phyloP scores from a whole-genome alignment of 2,797 vertebrate species.

The Gambusia yucatana region DNA sequence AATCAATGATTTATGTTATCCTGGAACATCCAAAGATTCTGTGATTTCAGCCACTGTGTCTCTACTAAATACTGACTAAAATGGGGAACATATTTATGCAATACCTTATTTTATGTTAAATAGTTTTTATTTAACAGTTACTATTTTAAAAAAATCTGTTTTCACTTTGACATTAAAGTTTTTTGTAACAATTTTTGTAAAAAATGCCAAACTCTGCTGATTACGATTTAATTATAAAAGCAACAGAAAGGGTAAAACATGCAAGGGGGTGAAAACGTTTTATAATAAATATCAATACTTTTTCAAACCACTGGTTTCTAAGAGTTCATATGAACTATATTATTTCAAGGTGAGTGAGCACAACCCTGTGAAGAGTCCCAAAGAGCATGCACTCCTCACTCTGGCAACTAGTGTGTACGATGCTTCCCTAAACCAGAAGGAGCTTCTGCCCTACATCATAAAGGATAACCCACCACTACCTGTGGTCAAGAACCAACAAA shows the following conservation, averaged over 20 bases:
- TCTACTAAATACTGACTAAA: too few relatives aligned
- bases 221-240: not conserved
- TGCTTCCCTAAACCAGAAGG: constrained; percentile 70
- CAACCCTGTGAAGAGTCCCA: constrained; percentile 62
- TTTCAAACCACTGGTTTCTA: not conserved
- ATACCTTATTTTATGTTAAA: not conserved
- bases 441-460: constrained; percentile 77
- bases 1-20: too few relatives aligned
- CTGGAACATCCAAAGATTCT: too few relatives aligned
- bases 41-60: too few relatives aligned
- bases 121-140: not conserved
- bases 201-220: not conserved
- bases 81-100: too few relatives aligned
- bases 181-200: not conserved
- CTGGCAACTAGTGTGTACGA: constrained; percentile 75
- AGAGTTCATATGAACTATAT: not conserved
- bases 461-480: constrained; percentile 61
- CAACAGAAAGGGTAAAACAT: not conserved
- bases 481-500: constrained; percentile 61
- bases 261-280: not conserved
- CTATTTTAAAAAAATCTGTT: too few relatives aligned
- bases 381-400: constrained; percentile 75
- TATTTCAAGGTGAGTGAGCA: constrained; percentile 55
- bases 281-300: not conserved
- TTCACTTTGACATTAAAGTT: not conserved